A percentile compares a stretch with the other conserved stretches of the same genome.
phyloP scores from a whole-genome alignment of 1,140 invertebrate species.

The Drosophila parabipectinata region DNA sequence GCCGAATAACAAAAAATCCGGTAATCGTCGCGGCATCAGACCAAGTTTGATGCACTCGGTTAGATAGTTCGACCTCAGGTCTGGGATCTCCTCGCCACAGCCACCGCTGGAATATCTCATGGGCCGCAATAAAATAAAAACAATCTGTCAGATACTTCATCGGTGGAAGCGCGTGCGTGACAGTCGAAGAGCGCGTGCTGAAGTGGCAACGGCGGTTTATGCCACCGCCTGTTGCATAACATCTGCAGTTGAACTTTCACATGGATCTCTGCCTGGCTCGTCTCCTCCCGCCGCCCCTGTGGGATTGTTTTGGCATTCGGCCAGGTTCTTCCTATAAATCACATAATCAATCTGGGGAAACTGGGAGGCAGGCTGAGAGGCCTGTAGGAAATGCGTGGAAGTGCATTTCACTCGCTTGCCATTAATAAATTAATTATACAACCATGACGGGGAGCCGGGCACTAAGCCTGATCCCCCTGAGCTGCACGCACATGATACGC shows the following conservation, averaged over 20 bases:
- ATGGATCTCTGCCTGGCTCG: conserved; percentile 15
- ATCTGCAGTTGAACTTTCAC: conserved; percentile 63
- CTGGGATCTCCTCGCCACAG: not conserved
- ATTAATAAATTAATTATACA: conserved; percentile 72
- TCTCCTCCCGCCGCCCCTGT: not conserved
- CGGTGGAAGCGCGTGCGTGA: conserved; percentile 65
- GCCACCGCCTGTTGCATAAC: conserved; percentile 60
- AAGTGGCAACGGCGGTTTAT: conserved; percentile 28
- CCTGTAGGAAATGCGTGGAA: conserved; percentile 57
- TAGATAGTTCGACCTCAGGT: conserved; percentile 49
- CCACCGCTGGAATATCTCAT: conserved; percentile 12
- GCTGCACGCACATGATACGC: conserved; percentile 31
- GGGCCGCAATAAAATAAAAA: conserved; percentile 45
- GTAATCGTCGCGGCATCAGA: conserved; percentile 44
- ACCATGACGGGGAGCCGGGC: conserved; percentile 23
- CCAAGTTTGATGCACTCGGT: conserved; percentile 46
- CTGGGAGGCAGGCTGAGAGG: not conserved
- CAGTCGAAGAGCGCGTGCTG: conserved; percentile 41
- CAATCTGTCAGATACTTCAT: conserved; percentile 75
- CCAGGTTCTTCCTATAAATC: conserved; percentile 73
- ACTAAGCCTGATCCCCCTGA: conserved; percentile 22
- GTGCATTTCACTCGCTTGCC: conserved; percentile 39
- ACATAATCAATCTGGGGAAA: conserved; percentile 45
- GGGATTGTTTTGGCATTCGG: conserved; percentile 22
- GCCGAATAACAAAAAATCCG: conserved; percentile 36